Percentiles rank a stretch among this genome's conserved stretches.
Evolutionary conservation across 2,888 invertebrate species (phyloP).

Genomic region (Drosophila suboccidentalis): DNA sequence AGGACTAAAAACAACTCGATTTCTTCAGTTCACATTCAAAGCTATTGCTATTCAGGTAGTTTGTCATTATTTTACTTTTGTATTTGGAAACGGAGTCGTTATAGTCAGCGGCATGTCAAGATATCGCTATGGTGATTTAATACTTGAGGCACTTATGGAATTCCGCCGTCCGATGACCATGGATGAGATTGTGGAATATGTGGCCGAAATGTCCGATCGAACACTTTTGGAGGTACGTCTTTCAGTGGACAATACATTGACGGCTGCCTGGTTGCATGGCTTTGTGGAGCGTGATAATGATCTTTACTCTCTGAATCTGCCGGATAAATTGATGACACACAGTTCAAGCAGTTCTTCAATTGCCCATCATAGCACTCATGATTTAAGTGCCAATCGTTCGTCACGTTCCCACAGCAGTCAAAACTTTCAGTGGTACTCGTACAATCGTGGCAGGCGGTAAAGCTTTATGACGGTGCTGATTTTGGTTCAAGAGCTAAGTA

Average conservation of each 20-base stretch:
- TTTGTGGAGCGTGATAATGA: conserved; percentile 38
- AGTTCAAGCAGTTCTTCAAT: conserved; percentile 4
- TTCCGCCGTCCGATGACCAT: conserved; percentile 55
- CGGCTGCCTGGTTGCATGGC: conserved; percentile 65
- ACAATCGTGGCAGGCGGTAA: not conserved
- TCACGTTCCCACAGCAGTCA: not conserved
- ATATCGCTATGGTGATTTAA: conserved; percentile 57
- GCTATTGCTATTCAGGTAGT: not conserved
- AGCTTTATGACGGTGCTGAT: not conserved
- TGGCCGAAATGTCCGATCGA: conserved; percentile 56
- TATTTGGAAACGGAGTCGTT: not conserved
- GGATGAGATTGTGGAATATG: conserved; percentile 55
- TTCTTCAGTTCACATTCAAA: not conserved
- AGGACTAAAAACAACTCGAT: too few relatives aligned
- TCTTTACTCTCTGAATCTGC: conserved; percentile 31
- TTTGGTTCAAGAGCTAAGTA: not conserved
- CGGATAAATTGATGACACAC: not conserved
- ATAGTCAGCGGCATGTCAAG: conserved; percentile 41
- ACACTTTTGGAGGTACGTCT: conserved; percentile 41
- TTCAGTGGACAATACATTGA: conserved; percentile 60
- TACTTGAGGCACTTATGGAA: conserved; percentile 60
- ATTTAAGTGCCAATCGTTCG: not conserved
- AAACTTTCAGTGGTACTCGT: not conserved
- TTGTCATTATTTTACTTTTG: not conserved
- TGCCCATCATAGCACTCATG: not conserved